Base-by-base conservation (phyloP, 2,113 vertebrate genomes). In the Cavia porcellus region DNA sequence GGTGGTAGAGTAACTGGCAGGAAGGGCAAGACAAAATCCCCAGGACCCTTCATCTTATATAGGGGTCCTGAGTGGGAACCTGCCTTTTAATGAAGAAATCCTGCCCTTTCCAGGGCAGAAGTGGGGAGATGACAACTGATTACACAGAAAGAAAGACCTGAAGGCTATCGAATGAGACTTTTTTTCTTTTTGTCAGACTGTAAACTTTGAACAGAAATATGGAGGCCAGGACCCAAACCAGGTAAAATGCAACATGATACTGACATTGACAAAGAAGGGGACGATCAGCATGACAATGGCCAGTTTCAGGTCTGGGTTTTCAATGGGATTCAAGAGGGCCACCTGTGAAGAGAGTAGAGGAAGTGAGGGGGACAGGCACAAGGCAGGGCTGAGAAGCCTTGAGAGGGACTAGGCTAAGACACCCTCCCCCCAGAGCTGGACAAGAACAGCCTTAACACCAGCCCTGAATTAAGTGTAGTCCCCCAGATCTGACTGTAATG, bases 271-370 rank as follows among this genome's bases (percentile, higher is more conserved):
- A 97, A 99, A 99, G 99, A 99, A 99, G 50, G 99, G 99, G 89
- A 99, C 99, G 81, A 99, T 99, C 97, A 99, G 99, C 99, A 99
- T 99, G 98, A 99, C 99, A 82, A 99, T 99, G 95, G 99, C 99
- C 98, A 99, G 98, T 97, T 99, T 99, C 99, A 99, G 82, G 95
- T 99, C 98, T 85, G 99, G 99, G 98, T 99, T 99, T 93, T 99
- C 97, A 97, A 99, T 99, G 90, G 99, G 99, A 96, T 99, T 99
- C 98, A 99, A 97, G 79, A 99, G 99, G 97, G 99, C 99, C 98
- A 99, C 99, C 99, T 99, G 99, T 61, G 57, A 96, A 98, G 61
- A 98, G 98, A 98, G 95, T 97, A 92, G 68, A 95, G 50, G 1
- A 20, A 30, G 64, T 98, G 98, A 98, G 98, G 95, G 45, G 52